These are phyloP conservation scores for Potorous gilbertii DNA, from an alignment of 2,797 vertebrate species.

Conservation along the genomic window DNA sequence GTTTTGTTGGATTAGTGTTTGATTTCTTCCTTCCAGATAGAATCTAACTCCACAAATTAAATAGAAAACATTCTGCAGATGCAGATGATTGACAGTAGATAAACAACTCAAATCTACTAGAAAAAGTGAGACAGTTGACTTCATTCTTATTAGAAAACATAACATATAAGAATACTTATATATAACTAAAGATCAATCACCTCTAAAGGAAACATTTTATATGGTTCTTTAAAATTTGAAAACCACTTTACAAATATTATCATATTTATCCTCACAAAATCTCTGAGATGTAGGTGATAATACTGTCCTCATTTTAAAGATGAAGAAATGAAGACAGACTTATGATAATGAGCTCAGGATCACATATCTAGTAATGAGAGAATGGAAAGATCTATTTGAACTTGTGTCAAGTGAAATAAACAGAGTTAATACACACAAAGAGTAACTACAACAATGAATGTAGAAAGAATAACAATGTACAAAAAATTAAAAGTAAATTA, in stretches of 20 bases:
- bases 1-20: neutral
- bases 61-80: neutral
- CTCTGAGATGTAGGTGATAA: neutral
- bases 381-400: neutral
- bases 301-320: neutral
- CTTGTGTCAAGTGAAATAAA: neutral
- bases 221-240: too few relatives aligned
- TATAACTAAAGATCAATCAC: neutral
- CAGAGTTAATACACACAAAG: neutral
- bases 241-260: neutral
- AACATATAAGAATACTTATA: neutral
- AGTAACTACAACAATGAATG: neutral
- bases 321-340: neutral
- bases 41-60: neutral
- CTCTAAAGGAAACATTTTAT: neutral
- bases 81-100: neutral
- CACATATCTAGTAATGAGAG: neutral
- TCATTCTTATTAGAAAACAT: neutral
- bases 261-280: neutral
- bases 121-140: neutral
- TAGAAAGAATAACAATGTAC: too few relatives aligned
- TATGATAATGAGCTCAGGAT: neutral
- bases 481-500: too few relatives aligned
- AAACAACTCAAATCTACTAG: neutral
- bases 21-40: neutral